Conservation (phyloP, 2,888 invertebrate genomes). For the Melanostoma scalare region DNA sequence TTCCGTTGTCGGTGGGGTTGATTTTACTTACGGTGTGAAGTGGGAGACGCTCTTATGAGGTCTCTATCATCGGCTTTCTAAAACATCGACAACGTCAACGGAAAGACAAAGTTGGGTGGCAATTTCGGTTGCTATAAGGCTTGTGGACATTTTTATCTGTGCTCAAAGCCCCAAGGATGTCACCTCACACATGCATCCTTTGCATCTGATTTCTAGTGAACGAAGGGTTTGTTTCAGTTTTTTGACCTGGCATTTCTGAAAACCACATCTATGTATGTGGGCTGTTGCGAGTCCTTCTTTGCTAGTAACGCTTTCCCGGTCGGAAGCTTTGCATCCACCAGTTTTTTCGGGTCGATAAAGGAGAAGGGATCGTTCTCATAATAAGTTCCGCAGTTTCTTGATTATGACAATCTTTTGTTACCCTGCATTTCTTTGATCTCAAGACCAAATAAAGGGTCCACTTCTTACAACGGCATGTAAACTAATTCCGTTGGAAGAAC, state of each 20-base stretch:
- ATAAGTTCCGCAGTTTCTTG: constrained; percentile 43
- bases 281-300: constrained; percentile 4
- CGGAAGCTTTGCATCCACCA: constrained; percentile 30
- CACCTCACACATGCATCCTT: constrained; percentile 56
- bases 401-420: constrained; percentile 36
- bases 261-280: constrained; percentile 18
- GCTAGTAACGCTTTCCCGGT: constrained; percentile 41
- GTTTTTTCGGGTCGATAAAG: constrained; percentile 35
- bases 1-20: constrained; percentile 5
- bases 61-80: constrained; percentile 66
- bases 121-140: constrained; percentile 51
- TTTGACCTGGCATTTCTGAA: constrained; percentile 45
- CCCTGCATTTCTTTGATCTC: constrained; percentile 50
- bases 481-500: constrained; percentile 33
- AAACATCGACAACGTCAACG: constrained; percentile 67
- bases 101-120: constrained; percentile 57
- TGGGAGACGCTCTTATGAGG: constrained; percentile 66
- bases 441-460: constrained; percentile 29
- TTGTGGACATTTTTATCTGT: constrained; percentile 69
- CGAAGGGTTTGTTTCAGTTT: constrained; percentile 51
- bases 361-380: constrained; percentile 26
- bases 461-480: constrained; percentile 1
- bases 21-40: constrained; percentile 53
- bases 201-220: constrained; percentile 41
- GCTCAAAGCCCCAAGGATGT: constrained; percentile 46